Evolutionary conservation across 2,888 invertebrate species (phyloP).

Genomic region (Hololepta plana): DNA sequence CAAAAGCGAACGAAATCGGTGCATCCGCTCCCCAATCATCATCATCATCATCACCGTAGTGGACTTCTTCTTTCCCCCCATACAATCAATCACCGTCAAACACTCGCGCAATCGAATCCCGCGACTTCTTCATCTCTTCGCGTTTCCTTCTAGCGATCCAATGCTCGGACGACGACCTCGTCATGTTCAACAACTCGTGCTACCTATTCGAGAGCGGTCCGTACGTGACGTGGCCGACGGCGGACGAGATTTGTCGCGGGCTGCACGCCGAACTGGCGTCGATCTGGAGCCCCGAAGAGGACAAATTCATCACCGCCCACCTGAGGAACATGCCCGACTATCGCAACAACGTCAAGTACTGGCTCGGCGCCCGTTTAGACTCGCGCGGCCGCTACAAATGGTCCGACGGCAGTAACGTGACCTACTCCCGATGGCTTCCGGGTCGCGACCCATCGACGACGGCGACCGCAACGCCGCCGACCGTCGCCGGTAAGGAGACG

Average conservation of each 20-base stretch:
- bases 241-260: conserved; percentile 50
- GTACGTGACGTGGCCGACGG: conserved; percentile 54
- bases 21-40: too few species aligned
- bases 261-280: conserved; percentile 54
- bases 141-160: conserved; percentile 36
- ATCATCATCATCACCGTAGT: too few species aligned
- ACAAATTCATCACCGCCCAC: conserved; percentile 47
- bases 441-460: conserved; percentile 24
- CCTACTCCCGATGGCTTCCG: conserved; percentile 46
- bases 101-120: too few species aligned
- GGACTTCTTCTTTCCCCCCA: too few species aligned
- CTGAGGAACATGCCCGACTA: conserved; percentile 53
- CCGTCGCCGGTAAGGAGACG: conserved; percentile 18
- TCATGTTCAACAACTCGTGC: conserved; percentile 51
- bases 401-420: conserved; percentile 37
- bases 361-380: conserved; percentile 45
- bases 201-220: conserved; percentile 63
- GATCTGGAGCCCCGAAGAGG: conserved; percentile 47
- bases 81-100: too few species aligned
- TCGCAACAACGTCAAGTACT: conserved; percentile 53
- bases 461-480: conserved; percentile 18
- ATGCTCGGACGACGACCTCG: conserved; percentile 51
- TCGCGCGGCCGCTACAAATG: conserved; percentile 35
- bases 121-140: neutral
- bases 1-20: too few species aligned